Conservation (phyloP, 2,797 vertebrate species). For the Sebastes cheni region DNA sequence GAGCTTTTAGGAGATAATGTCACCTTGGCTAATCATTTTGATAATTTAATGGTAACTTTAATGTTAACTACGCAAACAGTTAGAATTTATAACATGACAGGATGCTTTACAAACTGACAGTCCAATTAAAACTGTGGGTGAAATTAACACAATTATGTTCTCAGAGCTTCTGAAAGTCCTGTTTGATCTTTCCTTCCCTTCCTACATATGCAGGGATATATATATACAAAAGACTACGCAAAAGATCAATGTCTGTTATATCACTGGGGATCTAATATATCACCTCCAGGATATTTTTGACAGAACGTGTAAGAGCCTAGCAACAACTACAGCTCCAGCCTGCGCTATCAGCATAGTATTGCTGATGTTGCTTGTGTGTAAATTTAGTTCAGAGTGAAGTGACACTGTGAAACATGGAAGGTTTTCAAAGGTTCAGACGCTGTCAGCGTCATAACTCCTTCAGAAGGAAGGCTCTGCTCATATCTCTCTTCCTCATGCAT, state of each 20-base stretch:
- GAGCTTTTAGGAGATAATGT: slow-evolving; percentile 28
- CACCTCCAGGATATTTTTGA: slow-evolving; percentile 31
- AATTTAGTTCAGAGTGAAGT: slow-evolving; percentile 14
- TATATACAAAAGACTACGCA: slow-evolving; percentile 9
- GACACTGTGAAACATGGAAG: slow-evolving; percentile 10
- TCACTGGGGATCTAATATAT: slow-evolving; percentile 1
- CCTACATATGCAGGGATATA: neutral
- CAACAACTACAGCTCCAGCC: slow-evolving; percentile 1
- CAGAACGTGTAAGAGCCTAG: slow-evolving; percentile 23
- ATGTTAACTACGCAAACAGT: slow-evolving; percentile 25
- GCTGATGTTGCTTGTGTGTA: slow-evolving; percentile 17
- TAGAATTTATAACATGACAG: slow-evolving; percentile 22
- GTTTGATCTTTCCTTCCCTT: slow-evolving; percentile 7
- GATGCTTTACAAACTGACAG: slow-evolving; percentile 7
- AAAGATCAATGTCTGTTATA: slow-evolving; percentile 13
- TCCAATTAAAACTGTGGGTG: slow-evolving; percentile 7
- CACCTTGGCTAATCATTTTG: slow-evolving; percentile 41
- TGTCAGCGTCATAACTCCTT: slow-evolving; percentile 18
- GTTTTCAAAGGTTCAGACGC: slow-evolving; percentile 13
- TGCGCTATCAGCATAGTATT: neutral
- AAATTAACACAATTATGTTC: neutral
- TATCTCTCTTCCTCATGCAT: slow-evolving; percentile 1
- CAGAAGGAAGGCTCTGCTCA: neutral
- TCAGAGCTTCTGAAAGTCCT: neutral
- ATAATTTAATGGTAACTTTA: slow-evolving; percentile 27